Percentiles rank a stretch among this genome's conserved stretches.
phyloP scores from a whole-genome alignment of 1,140 invertebrate genomes.

The Steinernema khuongi region DNA sequence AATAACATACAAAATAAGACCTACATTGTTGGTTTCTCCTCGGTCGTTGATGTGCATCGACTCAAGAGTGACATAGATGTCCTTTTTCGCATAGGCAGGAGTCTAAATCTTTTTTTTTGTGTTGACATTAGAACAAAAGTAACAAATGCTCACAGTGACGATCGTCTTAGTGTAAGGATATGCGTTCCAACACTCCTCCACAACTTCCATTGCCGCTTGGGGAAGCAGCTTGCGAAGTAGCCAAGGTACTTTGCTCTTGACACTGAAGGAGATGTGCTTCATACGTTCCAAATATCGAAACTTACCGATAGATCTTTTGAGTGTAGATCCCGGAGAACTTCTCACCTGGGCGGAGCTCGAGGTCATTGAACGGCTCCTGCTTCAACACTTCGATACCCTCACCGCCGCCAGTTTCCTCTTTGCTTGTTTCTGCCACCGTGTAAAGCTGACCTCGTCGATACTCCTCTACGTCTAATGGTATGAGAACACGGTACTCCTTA shows the following conservation, averaged over 20 bases:
- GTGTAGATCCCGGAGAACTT: neutral
- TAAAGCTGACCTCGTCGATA: slow-evolving; percentile 76
- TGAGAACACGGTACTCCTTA: slow-evolving; percentile 40
- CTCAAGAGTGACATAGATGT: slow-evolving; percentile 91
- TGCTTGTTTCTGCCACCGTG: slow-evolving; percentile 94
- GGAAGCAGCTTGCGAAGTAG: neutral
- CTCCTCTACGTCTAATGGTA: slow-evolving; percentile 56
- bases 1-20: slow-evolving; percentile 48
- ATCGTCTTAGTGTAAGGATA: slow-evolving; percentile 94
- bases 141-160: neutral
- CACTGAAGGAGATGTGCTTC: too few relatives aligned
- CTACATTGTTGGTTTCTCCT: slow-evolving; percentile 76
- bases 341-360: neutral
- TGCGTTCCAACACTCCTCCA: slow-evolving; percentile 98
- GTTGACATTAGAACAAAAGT: neutral
- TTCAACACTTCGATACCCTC: slow-evolving; percentile 80
- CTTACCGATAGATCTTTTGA: slow-evolving; percentile 2
- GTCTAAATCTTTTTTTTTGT: slow-evolving; percentile 68
- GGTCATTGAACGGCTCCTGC: neutral
- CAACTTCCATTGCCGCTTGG: neutral
- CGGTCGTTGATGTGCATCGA: slow-evolving; percentile 87
- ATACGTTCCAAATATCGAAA: slow-evolving; percentile 26
- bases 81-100: slow-evolving; percentile 98
- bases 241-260: neutral
- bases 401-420: slow-evolving; percentile 98